Percentiles rank a stretch among this genome's conserved stretches.
phyloP scores from a whole-genome alignment of 2,113 vertebrate genomes.

The Hydrochoerus hydrochaeris region DNA sequence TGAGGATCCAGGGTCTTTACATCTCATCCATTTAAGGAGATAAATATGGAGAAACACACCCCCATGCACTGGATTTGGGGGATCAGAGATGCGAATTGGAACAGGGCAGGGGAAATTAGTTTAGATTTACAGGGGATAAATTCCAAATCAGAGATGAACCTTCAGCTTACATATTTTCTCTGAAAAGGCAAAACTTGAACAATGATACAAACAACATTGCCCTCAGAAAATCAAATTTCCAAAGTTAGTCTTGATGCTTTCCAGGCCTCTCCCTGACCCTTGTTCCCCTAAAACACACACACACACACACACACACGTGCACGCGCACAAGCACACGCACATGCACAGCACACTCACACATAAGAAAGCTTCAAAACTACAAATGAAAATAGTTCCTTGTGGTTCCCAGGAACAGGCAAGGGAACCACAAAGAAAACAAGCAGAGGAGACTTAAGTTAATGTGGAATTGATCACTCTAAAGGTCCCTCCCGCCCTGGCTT shows the following conservation, averaged over 20 bases:
- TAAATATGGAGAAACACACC: not conserved
- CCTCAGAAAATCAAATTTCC: slow-evolving; percentile 15
- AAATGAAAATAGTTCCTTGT: not conserved
- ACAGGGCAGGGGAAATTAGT: not conserved
- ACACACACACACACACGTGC: not conserved
- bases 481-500: not conserved
- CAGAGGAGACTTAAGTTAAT: not conserved
- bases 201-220: not conserved
- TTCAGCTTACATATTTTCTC: not conserved
- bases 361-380: not conserved
- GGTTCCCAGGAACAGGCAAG: not conserved
- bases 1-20: not conserved
- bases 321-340: not conserved
- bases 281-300: not conserved
- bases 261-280: not conserved
- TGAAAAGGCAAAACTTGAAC: not conserved
- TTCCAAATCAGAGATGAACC: not conserved
- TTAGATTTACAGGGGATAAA: not conserved
- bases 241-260: not conserved
- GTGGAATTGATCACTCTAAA: slow-evolving; percentile 17
- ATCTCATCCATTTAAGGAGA: not conserved
- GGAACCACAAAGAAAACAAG: not conserved
- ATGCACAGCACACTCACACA: not conserved
- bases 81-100: not conserved
- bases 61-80: not conserved